These are phyloP conservation scores for Plutella xylostella DNA, from an alignment of 2,888 invertebrate species.

Conservation along the genomic window DNA sequence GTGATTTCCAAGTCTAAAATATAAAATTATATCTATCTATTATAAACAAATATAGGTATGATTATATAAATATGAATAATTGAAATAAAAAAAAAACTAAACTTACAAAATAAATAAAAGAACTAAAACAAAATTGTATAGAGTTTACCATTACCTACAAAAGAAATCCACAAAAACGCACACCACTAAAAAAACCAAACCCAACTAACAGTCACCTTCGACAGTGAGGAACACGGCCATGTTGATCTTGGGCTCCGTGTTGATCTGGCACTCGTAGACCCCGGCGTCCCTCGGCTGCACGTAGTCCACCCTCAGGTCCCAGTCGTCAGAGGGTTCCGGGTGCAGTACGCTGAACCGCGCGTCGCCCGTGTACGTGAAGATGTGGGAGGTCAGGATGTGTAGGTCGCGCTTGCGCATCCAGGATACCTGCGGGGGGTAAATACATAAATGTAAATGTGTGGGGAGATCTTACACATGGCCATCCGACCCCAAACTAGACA, in stretches of 20 bases:
- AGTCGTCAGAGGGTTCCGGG: constrained; percentile 86
- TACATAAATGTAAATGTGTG: not conserved
- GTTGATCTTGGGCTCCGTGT: constrained; percentile 91
- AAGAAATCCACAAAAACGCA: not conserved
- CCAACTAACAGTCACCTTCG: constrained; percentile 82
- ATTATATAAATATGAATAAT: too few species aligned
- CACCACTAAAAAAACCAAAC: too few species aligned
- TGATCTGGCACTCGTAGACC: constrained; percentile 90
- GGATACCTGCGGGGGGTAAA: constrained; percentile 71
- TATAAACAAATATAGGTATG: too few species aligned
- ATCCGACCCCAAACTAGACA: too few species aligned
- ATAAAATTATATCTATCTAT: too few species aligned
- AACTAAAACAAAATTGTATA: not conserved
- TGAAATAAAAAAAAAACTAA: too few species aligned
- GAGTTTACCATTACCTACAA: not conserved
- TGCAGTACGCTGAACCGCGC: constrained; percentile 87
- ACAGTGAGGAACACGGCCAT: constrained; percentile 83
- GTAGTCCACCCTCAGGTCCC: constrained; percentile 87
- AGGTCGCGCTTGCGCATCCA: constrained; percentile 87
- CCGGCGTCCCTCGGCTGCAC: constrained; percentile 87
- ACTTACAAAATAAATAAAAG: not conserved
- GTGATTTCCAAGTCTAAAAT: too few species aligned
- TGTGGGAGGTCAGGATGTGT: constrained; percentile 84
- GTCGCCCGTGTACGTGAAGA: constrained; percentile 90
- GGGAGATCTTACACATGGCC: too few species aligned